These are phyloP conservation scores for Athalia cordata DNA, from an alignment of 2,888 invertebrate genomes.

Conservation along the genomic window DNA sequence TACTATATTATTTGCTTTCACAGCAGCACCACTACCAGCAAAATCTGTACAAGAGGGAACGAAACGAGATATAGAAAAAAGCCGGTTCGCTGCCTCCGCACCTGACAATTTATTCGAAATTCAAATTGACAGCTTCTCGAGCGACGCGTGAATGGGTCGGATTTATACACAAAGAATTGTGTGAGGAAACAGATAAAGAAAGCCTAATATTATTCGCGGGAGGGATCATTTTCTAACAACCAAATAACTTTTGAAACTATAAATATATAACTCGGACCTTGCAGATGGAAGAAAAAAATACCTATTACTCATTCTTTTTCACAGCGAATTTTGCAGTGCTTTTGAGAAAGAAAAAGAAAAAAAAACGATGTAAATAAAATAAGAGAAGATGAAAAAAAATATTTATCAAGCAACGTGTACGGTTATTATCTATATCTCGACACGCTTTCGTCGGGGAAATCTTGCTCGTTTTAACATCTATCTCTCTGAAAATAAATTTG, in stretches of 20 bases:
- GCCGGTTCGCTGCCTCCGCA: background rate
- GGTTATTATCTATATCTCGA: background rate
- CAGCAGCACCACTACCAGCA: background rate
- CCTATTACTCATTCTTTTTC: too few species aligned
- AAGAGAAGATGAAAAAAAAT: background rate
- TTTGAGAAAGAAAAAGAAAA: background rate
- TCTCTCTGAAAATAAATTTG: slow-evolving; percentile 7
- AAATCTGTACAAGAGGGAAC: background rate
- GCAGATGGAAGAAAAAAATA: too few species aligned
- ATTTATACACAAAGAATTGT: too few species aligned
- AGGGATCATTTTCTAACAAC: too few species aligned
- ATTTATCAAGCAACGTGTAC: too few species aligned
- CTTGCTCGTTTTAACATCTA: too few species aligned
- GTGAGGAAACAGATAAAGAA: background rate
- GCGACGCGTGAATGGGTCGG: background rate
- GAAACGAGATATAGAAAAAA: background rate
- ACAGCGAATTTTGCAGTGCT: too few species aligned
- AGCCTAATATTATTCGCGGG: too few species aligned
- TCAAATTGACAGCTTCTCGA: slow-evolving; percentile 24
- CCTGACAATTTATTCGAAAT: slow-evolving; percentile 37
- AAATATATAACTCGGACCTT: too few species aligned
- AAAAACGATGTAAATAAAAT: background rate
- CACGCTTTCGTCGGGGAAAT: background rate
- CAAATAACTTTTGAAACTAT: too few species aligned
- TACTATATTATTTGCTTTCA: too few species aligned